Base-by-base conservation (phyloP, 2,113 vertebrate genomes). In the Excalfactoria chinensis region DNA sequence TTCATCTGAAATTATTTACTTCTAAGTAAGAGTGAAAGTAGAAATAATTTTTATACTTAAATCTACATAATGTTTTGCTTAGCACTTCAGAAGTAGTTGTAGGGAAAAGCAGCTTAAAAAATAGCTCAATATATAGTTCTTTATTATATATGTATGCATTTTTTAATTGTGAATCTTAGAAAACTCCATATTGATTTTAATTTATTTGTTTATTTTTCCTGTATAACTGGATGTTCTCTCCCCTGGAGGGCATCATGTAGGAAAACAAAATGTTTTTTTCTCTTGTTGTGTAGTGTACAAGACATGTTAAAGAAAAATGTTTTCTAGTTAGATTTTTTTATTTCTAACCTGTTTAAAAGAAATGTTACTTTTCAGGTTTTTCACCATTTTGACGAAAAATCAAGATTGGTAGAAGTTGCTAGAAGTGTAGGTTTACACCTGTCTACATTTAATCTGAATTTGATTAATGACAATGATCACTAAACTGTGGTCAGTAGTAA, bases 1-100 rank as follows among this genome's bases (percentile, higher is more conserved):
- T 58, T 76, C 64, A 71, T 19, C 16, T 90, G 89, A 79, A 93
- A 69, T 81, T 89, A 86, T 93, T 92, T 91, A 63, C 43, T 86
- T 93, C 72, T 26, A 18, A 28, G 4, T 82, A 78, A 82, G 78
- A 11, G 79, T 92, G 41, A 68, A 92, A 68, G 12, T 40, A 55
- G 22, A 70, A 58, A 13, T 53, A 59, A 51, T 4, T 6, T 49
- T 60, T 72, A 28, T 14, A 17, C 32, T 62, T 17, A 56, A 76
- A 20, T 53, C 23, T 74, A 1, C 84, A 9, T 66, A 15, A 34
- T 51, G 6, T 70, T 84, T 60, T 86, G 6, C 12, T 26, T 72
- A 75, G 32, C 13, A 11, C 7, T 86, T 81, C 7, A 62, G 43
- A 60, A 7, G 6, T 30, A 49, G 10, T 3, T 48, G 41, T 44